These are phyloP conservation scores for Drosophila yooni DNA, from an alignment of 2,888 invertebrate species.

Conservation along the genomic window DNA sequence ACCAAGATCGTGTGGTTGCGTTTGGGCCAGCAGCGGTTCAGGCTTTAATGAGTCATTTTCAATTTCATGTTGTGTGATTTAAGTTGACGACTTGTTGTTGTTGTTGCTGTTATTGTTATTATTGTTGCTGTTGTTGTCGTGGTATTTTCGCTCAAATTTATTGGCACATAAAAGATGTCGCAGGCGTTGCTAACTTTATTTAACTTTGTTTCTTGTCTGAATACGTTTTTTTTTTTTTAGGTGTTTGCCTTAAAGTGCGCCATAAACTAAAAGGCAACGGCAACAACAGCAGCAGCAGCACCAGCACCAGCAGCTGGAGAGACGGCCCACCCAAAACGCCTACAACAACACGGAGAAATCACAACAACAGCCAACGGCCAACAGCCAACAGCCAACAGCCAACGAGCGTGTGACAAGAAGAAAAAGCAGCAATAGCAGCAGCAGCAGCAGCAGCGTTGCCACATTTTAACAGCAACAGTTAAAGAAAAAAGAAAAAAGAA, in stretches of 20 bases:
- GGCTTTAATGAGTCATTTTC: conserved; percentile 73
- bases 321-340: conserved; percentile 74
- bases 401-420: conserved; percentile 43
- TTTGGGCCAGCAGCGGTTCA: conserved; percentile 30
- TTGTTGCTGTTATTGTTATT: conserved; percentile 44
- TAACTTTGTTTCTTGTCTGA: conserved; percentile 53
- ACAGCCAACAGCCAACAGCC: conserved; percentile 18
- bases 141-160: conserved; percentile 73
- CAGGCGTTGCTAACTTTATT: conserved; percentile 81
- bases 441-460: conserved; percentile 56
- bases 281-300: conserved; percentile 35
- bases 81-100: conserved; percentile 63
- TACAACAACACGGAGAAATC: conserved; percentile 71
- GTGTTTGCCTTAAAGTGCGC: conserved; percentile 79
- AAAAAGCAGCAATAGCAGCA: conserved; percentile 28
- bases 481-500: conserved; percentile 4
- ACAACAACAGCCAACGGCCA: conserved; percentile 42
- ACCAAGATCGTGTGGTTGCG: conserved; percentile 52
- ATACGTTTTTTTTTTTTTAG: conserved; percentile 63
- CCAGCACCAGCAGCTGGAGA: conserved; percentile 52
- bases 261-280: conserved; percentile 71
- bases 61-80: conserved; percentile 78
- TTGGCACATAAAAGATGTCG: conserved; percentile 76
- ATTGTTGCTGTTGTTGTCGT: conserved; percentile 34
- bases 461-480: conserved; percentile 61